Percentiles rank a stretch among this genome's conserved stretches.
Conservation (phyloP, 2,797 vertebrate species). For the Pseudomugil gertrudae region DNA sequence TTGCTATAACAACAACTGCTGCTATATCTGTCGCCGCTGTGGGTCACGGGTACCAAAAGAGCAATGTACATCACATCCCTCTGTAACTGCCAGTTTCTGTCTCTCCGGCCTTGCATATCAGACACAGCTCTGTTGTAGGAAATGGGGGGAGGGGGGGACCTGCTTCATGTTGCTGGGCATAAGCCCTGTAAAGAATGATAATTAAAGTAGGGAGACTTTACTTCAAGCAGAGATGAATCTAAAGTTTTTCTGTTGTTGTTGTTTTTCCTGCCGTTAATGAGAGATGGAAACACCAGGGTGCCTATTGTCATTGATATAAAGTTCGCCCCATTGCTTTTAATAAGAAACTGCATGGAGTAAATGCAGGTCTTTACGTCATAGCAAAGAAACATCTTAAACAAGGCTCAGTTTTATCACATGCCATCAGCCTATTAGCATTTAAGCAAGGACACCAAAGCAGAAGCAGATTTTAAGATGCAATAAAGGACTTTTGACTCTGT, state of each 20-base stretch:
- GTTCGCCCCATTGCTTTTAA: constrained; percentile 15
- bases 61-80: constrained; percentile 55
- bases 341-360: constrained; percentile 15
- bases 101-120: constrained; percentile 10
- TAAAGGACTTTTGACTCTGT: constrained; percentile 15
- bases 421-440: not conserved
- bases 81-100: constrained; percentile 30
- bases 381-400: constrained; percentile 10
- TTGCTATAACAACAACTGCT: constrained; percentile 79
- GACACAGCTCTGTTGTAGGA: constrained; percentile 11
- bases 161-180: not conserved
- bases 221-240: constrained; percentile 18
- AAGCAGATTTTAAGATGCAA: constrained; percentile 16
- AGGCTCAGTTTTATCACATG: not conserved
- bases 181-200: constrained; percentile 19
- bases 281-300: constrained; percentile 19
- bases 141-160: not conserved
- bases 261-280: constrained; percentile 35
- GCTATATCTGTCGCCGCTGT: constrained; percentile 67
- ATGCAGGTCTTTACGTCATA: constrained; percentile 11
- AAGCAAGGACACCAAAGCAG: constrained; percentile 6
- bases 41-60: constrained; percentile 63
- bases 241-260: constrained; percentile 9
- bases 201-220: constrained; percentile 21
- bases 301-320: constrained; percentile 19